Evolutionary conservation across 2,797 vertebrate genomes (phyloP), one percentile per base, ranked within the genome.

Genomic region (Coranthus polyacanthus): DNA sequence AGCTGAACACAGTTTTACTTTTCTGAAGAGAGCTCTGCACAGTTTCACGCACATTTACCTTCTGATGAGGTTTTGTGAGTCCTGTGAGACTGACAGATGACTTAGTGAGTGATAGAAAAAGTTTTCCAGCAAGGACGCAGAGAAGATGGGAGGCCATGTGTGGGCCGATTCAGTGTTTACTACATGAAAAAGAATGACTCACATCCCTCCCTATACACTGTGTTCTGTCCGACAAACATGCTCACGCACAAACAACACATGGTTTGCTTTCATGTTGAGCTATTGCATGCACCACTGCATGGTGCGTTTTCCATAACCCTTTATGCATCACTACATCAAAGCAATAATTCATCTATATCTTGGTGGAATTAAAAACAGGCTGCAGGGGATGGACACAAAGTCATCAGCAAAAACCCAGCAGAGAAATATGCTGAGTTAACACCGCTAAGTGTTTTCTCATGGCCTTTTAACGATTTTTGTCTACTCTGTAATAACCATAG

Each of bases 271-370:
- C 55, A 68, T 74, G 56, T 39, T 21, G 58, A 74, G 61, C 77
- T 82, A 78, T 16, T 39, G 74, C 46, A 57, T 54, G 21, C 38
- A 79, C 82, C 58, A 9, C 66, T 62, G 39, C 71, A 70, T n/a
- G 69, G 39, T 62, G 52, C 12, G 1, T 72, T 71, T 60, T 65
- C 39, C 52, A 32, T 13, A 10, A 42, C 4, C 42, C 42, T 80
- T 79, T 50, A 56, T 88, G 79, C 75, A 82, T 79, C 65, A 75
- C 41, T 50, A 69, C 83, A 70, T 86, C 75, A 81, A 84, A 82
- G 75, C 36, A 38, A 12, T 39, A 24, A 15, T 47, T 61, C 70
- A 68, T 86, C 68, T 39, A 54, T 49, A 58, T 50, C 54, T 37
- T 7, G 51, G 21, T 29, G 41, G 65, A 52, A 74, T 68, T 70